Evolutionary conservation across 2,888 invertebrate genomes (phyloP).

Genomic region (Amiota mariae): DNA sequence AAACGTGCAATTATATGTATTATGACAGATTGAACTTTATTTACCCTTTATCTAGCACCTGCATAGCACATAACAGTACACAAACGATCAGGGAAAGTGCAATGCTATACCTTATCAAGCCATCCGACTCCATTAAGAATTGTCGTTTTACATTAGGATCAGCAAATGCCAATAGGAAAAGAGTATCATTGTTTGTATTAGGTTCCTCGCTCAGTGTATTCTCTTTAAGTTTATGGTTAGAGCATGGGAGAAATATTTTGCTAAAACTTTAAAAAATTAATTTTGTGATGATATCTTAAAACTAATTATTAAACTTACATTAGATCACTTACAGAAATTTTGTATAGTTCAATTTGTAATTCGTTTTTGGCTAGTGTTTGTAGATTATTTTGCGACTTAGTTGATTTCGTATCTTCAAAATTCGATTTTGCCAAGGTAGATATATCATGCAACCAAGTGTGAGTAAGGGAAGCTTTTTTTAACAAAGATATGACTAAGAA

Average conservation of each 20-base stretch:
- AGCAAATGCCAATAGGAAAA: slow-evolving; percentile 78
- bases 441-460: slow-evolving; percentile 28
- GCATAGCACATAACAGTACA: slow-evolving; percentile 77
- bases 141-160: slow-evolving; percentile 79
- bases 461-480: slow-evolving; percentile 63
- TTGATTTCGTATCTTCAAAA: not conserved
- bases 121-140: slow-evolving; percentile 83
- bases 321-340: slow-evolving; percentile 83
- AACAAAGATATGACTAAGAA: slow-evolving; percentile 81
- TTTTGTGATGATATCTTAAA: not conserved
- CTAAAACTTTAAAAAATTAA: not conserved
- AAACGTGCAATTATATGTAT: too few relatives aligned
- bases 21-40: slow-evolving; percentile 25
- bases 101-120: slow-evolving; percentile 87
- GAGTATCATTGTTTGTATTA: slow-evolving; percentile 68
- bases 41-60: slow-evolving; percentile 75
- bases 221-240: slow-evolving; percentile 42
- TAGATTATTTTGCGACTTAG: not conserved
- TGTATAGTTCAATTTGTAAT: slow-evolving; percentile 85
- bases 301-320: not conserved
- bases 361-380: slow-evolving; percentile 75
- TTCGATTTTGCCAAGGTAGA: not conserved
- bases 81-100: slow-evolving; percentile 77
- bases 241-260: not conserved
- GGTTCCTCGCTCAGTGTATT: slow-evolving; percentile 52